These are phyloP conservation scores for Propithecus deckenii DNA, from an alignment of 2,797 vertebrate genomes.

Conservation along the genomic window DNA sequence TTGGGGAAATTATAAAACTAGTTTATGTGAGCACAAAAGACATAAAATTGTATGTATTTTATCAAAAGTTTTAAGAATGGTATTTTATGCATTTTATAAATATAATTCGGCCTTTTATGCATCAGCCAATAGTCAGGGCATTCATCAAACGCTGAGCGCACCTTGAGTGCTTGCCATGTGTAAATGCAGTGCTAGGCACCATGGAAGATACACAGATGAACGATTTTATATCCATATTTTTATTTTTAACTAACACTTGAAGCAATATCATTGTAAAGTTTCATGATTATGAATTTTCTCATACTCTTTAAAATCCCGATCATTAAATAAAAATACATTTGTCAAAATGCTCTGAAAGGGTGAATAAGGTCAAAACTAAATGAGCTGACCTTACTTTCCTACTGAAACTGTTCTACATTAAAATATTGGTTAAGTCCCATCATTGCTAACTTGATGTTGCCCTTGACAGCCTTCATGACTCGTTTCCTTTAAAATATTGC, in stretches of 20 bases:
- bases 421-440: not conserved
- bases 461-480: not conserved
- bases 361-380: not conserved
- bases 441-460: not conserved
- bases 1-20: not conserved
- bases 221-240: not conserved
- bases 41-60: not conserved
- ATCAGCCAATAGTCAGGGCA: not conserved
- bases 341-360: not conserved
- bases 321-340: not conserved
- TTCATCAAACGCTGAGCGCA: not conserved
- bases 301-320: not conserved
- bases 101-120: not conserved
- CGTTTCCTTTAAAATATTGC: not conserved
- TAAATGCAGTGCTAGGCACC: not conserved
- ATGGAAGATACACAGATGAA: not conserved
- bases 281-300: not conserved
- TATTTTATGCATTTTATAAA: constrained; percentile 1
- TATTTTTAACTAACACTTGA: not conserved
- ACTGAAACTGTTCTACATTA: not conserved
- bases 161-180: not conserved
- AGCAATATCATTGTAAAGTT: not conserved
- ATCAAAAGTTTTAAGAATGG: not conserved
- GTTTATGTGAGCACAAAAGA: not conserved
- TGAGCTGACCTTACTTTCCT: not conserved